phyloP scores from a whole-genome alignment of 2,113 vertebrate species.

The Burhinus oedicnemus region DNA sequence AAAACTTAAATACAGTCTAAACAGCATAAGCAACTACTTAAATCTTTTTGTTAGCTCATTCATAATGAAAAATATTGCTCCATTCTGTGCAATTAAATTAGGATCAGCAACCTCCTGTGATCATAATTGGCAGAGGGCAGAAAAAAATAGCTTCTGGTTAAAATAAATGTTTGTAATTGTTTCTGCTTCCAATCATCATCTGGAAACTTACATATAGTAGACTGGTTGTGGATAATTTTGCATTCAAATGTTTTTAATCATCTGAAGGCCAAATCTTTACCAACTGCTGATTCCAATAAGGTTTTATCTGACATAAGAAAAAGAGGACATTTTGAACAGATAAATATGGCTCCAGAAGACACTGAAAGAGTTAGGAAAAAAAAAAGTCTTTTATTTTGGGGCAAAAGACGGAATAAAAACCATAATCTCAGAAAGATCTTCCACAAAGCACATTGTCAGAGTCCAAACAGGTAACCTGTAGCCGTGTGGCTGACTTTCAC shows the following conservation, averaged over 20 bases:
- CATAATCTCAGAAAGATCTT: neutral
- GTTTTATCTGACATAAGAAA: neutral
- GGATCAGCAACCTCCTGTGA: neutral
- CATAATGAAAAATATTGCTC: neutral
- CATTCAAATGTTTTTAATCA: neutral
- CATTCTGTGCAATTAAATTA: neutral
- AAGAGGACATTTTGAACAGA: neutral
- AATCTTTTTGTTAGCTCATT: neutral
- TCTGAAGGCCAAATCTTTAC: neutral
- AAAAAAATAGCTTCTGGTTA: neutral
- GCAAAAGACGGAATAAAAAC: neutral
- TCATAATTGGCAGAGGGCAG: neutral
- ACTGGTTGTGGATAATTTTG: neutral
- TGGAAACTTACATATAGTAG: neutral
- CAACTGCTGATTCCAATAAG: neutral
- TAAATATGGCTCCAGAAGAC: neutral
- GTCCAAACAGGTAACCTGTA: neutral
- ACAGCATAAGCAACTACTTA: neutral
- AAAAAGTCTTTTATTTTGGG: neutral
- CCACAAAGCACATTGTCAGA: neutral
- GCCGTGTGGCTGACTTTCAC: rapidly evolving
- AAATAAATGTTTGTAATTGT: neutral
- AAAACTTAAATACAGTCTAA: neutral
- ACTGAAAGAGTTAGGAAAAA: neutral
- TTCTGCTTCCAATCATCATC: neutral